These are phyloP conservation scores for Leucoma salicis DNA, from an alignment of 2,888 invertebrate species.

Conservation along the genomic window DNA sequence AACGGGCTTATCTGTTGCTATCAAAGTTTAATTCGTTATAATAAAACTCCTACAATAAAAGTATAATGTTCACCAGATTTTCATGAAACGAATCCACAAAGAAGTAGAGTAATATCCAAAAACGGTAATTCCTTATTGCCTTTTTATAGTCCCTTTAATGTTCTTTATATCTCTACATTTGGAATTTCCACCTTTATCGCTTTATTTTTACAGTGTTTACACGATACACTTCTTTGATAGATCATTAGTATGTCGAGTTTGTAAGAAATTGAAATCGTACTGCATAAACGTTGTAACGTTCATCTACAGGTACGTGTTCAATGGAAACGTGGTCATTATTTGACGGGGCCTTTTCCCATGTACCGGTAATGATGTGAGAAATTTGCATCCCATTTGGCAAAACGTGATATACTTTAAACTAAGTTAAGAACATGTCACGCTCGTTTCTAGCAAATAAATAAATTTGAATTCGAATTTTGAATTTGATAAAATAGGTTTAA, in stretches of 20 bases:
- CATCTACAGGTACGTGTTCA: background rate
- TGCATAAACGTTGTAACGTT: background rate
- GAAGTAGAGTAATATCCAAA: slow-evolving; percentile 9
- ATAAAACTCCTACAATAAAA: slow-evolving; percentile 11
- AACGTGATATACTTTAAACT: no score
- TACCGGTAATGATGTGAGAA: no score
- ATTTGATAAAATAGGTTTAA: no score
- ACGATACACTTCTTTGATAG: slow-evolving; percentile 5
- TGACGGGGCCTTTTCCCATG: no score
- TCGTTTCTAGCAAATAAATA: no score
- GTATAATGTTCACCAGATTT: slow-evolving; percentile 11
- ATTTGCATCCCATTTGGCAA: no score
- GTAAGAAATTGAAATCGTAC: background rate
- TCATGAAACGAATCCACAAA: slow-evolving; percentile 1
- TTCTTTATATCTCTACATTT: slow-evolving; percentile 14
- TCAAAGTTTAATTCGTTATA: no score
- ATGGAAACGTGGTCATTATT: slow-evolving; percentile 7
- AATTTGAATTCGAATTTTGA: no score
- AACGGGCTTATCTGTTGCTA: no score
- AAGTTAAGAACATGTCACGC: no score
- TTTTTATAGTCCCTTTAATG: slow-evolving; percentile 17
- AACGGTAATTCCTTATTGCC: slow-evolving; percentile 20
- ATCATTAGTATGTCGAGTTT: background rate
- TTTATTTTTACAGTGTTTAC: slow-evolving; percentile 8
- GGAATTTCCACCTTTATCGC: slow-evolving; percentile 12